phyloP scores from a whole-genome alignment of 1,140 invertebrate genomes.

The Ostrea denselamellosa region DNA sequence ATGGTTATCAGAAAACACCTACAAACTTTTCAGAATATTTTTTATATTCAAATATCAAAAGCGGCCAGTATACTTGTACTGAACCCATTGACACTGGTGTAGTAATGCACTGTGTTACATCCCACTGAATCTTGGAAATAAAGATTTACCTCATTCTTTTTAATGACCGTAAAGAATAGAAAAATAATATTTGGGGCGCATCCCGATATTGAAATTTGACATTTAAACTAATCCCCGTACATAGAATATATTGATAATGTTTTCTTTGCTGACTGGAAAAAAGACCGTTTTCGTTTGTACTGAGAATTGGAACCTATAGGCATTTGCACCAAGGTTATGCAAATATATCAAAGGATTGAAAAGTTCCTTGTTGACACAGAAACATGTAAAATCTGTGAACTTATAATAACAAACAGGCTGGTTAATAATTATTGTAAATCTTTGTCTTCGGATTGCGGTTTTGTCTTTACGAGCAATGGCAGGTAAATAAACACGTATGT shows the following conservation, averaged over 20 bases:
- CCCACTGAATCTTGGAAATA: too few species aligned
- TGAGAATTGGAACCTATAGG: background rate
- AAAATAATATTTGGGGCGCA: background rate
- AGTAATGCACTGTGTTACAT: too few species aligned
- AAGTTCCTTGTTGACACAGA: background rate
- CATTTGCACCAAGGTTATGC: background rate
- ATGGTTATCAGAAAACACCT: too few species aligned
- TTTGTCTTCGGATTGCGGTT: background rate
- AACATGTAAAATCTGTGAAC: background rate
- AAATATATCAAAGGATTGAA: background rate
- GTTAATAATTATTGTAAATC: background rate
- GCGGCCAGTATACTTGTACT: too few species aligned
- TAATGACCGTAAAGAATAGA: background rate
- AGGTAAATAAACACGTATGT: background rate
- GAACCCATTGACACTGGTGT: too few species aligned
- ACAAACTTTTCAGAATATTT: too few species aligned
- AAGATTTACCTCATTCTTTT: background rate
- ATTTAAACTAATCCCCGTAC: conserved; percentile 17
- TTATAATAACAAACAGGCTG: background rate
- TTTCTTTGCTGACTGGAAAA: background rate
- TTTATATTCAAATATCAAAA: too few species aligned
- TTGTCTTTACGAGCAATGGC: background rate
- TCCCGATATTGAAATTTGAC: background rate
- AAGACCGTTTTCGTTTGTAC: background rate
- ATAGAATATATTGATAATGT: background rate